Base-by-base conservation (phyloP, 2,888 invertebrate species). In the Caenorhabditis japonica region DNA sequence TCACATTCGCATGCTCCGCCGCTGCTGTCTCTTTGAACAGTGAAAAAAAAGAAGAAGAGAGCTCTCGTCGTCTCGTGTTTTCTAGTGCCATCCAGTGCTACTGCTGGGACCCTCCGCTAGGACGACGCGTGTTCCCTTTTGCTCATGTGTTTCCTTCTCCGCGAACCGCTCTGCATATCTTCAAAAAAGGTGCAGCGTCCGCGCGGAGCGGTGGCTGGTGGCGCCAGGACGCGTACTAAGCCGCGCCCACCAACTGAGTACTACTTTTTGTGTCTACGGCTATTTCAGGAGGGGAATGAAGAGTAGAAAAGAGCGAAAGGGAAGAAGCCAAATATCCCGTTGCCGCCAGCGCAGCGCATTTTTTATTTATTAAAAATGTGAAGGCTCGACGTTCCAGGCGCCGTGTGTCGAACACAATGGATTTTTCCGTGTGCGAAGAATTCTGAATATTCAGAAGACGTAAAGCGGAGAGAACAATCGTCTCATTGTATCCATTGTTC, bases 71-170 rank as follows among this genome's bases (percentile, higher is more conserved):
- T 66, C 66, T 51, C 49, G 38, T 66, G 66, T 66, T 66, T 66
- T 66, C 49, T 38, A 66, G 66, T 66, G 66, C 66, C 66, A 66
- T 66, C 66, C 66, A 66, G 66, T 66, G 33, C 61, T 34, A 8
- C 19, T n/a, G 51, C 33, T 5, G 25, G 25, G 17, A 19, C 15
- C 15, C n/a, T 19, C 44, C 13, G 44, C 25, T 21, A 25, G 3
- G 7, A 30, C 30, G 7, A 10, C 30, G 30, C 17, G 15, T 33
- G 33, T 38, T 47, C 30, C 12, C 25, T 33, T 47, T 39, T 38
- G 38, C 47, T 59, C 59, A 38, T 39, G 58, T 38, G 58, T 19
- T 41, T 30, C 21, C 2, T 15, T 33, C 33, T 33, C 34, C 17
- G 27, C 3, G 30, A 30, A 4, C 17, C 8, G 30, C 10, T 19